phyloP scores from a whole-genome alignment of 2,113 vertebrate species.

The Urocolius indicus region DNA sequence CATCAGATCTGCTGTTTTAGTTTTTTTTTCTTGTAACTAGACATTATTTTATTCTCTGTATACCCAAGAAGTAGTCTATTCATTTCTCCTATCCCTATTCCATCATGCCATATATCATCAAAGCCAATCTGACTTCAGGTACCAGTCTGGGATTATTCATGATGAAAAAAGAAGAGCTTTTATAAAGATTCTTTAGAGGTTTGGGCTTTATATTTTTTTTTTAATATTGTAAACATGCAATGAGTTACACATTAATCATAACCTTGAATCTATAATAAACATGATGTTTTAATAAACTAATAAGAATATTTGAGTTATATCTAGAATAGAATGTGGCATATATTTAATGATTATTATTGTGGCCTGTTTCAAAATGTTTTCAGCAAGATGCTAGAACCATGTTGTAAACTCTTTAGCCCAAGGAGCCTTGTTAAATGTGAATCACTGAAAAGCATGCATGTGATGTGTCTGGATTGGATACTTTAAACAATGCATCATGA shows the following conservation, averaged over 20 bases:
- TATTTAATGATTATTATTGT: background rate
- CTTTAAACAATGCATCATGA: background rate
- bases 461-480: background rate
- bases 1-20: background rate
- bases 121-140: background rate
- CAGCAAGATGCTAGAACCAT: constrained; percentile 31
- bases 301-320: background rate
- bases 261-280: background rate
- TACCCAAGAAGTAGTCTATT: background rate
- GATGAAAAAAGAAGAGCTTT: background rate
- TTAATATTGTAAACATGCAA: background rate
- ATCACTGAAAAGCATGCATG: background rate
- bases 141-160: background rate
- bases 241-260: background rate
- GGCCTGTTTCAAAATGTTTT: constrained; percentile 9
- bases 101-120: background rate
- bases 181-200: background rate
- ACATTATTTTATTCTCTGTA: background rate
- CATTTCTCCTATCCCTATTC: background rate
- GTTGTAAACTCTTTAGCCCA: background rate
- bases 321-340: background rate
- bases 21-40: background rate
- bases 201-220: background rate
- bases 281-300: constrained; percentile 4
- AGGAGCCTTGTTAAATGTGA: constrained; percentile 16